phyloP scores from a whole-genome alignment of 1,140 invertebrate species.

The Venustaconcha ellipsiformis region DNA sequence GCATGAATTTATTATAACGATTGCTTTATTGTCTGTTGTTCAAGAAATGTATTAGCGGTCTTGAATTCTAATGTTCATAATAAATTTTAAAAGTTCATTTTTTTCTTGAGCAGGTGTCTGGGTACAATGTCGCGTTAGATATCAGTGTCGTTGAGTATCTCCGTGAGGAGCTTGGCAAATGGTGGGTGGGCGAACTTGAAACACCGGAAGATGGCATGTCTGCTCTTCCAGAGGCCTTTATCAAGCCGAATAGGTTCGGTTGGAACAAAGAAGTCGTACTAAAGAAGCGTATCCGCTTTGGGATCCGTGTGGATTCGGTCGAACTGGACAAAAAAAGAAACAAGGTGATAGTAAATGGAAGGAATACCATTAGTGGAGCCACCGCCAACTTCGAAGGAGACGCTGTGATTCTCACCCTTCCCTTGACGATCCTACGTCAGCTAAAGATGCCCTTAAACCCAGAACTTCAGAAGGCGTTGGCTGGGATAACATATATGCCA shows the following conservation, averaged over 20 bases:
- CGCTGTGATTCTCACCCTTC: constrained; percentile 35
- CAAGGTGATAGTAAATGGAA: background rate
- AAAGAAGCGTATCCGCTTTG: constrained; percentile 13
- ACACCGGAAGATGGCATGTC: constrained; percentile 37
- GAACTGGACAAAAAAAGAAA: background rate
- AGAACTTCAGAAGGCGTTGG: constrained; percentile 17
- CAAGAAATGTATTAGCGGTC: no score
- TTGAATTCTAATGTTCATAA: no score
- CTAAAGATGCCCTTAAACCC: constrained; percentile 12
- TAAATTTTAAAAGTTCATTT: no score
- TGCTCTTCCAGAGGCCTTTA: constrained; percentile 19
- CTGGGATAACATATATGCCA: constrained; percentile 13
- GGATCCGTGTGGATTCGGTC: background rate
- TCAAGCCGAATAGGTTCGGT: constrained; percentile 14
- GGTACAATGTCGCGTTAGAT: constrained; percentile 13
- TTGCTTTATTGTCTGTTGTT: no score
- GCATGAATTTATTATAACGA: no score
- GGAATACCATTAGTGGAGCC: constrained; percentile 10
- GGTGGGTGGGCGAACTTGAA: constrained; percentile 28
- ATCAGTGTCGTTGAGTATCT: constrained; percentile 16
- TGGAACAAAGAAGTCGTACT: constrained; percentile 30
- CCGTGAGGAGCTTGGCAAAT: constrained; percentile 27
- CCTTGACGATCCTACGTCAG: constrained; percentile 26
- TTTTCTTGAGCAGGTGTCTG: constrained; percentile 3
- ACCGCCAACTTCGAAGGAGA: constrained; percentile 5